Evolutionary conservation across 2,797 vertebrate species (phyloP).

Genomic region (Emydoidea blandingii): DNA sequence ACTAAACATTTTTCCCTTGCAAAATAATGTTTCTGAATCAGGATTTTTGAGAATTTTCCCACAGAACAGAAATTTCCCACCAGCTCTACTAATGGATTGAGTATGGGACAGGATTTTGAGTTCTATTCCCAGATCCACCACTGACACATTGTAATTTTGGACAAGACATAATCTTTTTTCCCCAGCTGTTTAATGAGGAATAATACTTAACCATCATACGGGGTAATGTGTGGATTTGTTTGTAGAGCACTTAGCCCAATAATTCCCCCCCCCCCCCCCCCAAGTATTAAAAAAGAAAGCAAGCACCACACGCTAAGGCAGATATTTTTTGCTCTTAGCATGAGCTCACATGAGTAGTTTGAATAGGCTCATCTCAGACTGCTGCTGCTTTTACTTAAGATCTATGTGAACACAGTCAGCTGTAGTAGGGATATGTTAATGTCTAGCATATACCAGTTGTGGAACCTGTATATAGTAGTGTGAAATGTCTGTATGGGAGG

Average conservation of each 20-base stretch:
- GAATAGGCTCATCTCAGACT: neutral
- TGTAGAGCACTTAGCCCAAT: neutral
- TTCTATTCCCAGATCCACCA: neutral
- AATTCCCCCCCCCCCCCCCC: neutral
- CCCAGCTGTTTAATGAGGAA: neutral
- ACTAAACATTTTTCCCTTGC: neutral
- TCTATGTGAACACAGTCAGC: neutral
- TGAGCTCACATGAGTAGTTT: neutral
- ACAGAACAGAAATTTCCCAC: neutral
- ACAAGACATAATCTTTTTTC: fast-evolving
- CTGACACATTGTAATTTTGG: neutral
- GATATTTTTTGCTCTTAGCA: fast-evolving
- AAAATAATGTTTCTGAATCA: neutral
- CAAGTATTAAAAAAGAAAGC: neutral
- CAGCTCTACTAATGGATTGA: neutral
- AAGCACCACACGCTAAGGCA: neutral
- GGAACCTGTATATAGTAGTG: neutral
- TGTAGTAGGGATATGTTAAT: neutral
- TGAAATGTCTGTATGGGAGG: neutral
- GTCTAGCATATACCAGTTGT: neutral
- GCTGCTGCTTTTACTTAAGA: neutral
- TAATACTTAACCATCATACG: neutral
- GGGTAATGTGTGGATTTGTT: neutral
- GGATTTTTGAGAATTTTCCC: neutral
- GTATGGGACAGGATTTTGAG: neutral